Base-by-base conservation (phyloP, 2,888 invertebrate species). In the Drosophila atroscutellata region DNA sequence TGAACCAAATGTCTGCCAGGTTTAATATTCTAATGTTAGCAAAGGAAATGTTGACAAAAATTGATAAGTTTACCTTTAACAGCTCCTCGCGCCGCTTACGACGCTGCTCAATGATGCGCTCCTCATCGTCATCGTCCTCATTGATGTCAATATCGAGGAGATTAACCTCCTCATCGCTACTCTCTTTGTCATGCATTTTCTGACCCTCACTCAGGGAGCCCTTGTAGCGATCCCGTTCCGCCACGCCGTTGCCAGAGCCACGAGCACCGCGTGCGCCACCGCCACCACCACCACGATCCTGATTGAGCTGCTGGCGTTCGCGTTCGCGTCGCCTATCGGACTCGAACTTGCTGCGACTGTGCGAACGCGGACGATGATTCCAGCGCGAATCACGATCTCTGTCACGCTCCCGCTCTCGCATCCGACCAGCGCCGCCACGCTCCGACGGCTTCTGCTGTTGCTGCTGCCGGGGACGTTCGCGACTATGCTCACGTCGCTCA, bases 91-190 rank as follows among this genome's bases (percentile, higher is more conserved):
- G 94, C 90, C 98, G 96, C 90, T 97, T 96, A 72, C 99, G 94
- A 80, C 98, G 94, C 90, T 95, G 95, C 92, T 98, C 97, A 91
- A 99, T 99, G 82, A 98, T 97, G 83, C 96, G 96, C 92, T 99
- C 98, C 91, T 99, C 99, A 85, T 98, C 97, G 92, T 98, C 98
- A 72, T 98, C 98, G 75, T 98, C 97, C 6, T 97, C 95, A 77
- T 97, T 97, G 72, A 98, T 97, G 24, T 97, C 95, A 62, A 97
- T 95, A 83, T 97, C 95, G 66, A 96, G 94, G 89, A 96, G 94
- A 89, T 96, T 95, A 5, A 95, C 94, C 73, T 96, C 96, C 75
- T 95, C 96, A 75, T 96, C 96, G 83, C 95, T 96, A 62, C 91
- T 91, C 18, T 92, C 92, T 2, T 95, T 95, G 7, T 95, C 95